Evolutionary conservation across 2,797 vertebrate species (phyloP).

Genomic region (Coregonus sp.): DNA sequence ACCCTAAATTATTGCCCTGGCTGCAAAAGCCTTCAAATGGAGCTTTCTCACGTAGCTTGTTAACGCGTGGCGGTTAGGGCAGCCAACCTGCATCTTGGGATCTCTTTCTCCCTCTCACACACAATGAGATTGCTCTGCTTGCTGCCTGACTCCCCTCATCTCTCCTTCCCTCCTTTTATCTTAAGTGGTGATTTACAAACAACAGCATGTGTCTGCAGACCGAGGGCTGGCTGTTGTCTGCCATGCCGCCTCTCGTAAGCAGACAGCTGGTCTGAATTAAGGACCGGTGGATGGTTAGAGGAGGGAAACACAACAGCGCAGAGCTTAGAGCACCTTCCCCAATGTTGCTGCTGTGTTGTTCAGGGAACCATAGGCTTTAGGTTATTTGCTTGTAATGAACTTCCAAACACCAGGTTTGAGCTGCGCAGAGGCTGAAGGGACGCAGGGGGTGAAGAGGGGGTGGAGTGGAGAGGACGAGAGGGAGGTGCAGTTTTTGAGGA

Average conservation of each 20-base stretch:
- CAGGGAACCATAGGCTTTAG: not conserved
- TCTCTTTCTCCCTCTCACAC: conserved; percentile 39
- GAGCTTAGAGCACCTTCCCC: conserved; percentile 48
- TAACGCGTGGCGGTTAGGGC: not conserved
- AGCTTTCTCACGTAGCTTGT: not conserved
- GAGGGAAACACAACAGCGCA: too few species aligned
- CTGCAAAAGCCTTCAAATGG: not conserved
- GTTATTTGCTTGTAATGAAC: conserved; percentile 55
- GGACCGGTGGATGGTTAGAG: not conserved
- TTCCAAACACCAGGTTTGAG: conserved; percentile 40
- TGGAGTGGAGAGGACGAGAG: not conserved
- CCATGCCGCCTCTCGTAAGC: conserved; percentile 41
- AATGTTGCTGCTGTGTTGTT: conserved; percentile 42
- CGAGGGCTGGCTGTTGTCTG: conserved; percentile 57
- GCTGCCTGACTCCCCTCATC: not conserved
- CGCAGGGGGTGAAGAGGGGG: not conserved
- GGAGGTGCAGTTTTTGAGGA: too few species aligned
- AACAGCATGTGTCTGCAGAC: conserved; percentile 66
- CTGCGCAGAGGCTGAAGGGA: conserved; percentile 16
- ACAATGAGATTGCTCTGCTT: conserved; percentile 21
- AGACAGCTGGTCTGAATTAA: not conserved
- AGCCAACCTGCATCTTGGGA: conserved; percentile 13
- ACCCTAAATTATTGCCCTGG: not conserved
- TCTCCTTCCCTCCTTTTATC: conserved; percentile 57
- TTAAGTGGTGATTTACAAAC: conserved; percentile 76